These are phyloP conservation scores for Lumbricus terrestris DNA, from an alignment of 2,888 invertebrate genomes.

Conservation along the genomic window DNA sequence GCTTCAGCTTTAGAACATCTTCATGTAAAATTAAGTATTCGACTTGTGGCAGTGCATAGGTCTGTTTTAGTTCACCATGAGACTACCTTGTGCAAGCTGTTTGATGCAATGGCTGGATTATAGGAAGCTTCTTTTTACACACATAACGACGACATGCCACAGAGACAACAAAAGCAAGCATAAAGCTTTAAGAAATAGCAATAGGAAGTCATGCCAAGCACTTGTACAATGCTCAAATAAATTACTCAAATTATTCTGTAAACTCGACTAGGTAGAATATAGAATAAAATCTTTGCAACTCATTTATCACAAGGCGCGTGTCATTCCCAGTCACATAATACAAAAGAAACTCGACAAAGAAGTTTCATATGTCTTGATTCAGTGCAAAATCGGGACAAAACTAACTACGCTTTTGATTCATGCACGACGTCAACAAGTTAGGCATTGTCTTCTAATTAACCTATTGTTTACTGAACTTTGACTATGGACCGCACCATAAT, in stretches of 20 bases:
- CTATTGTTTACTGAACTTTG: background rate
- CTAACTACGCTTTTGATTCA: background rate
- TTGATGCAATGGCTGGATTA: background rate
- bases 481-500: background rate
- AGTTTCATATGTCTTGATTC: background rate
- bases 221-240: background rate
- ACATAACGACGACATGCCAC: background rate
- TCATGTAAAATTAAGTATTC: background rate
- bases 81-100: background rate
- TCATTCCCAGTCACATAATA: background rate
- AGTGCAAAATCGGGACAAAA: background rate
- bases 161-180: background rate
- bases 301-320: background rate
- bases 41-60: background rate
- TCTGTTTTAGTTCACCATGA: too few species aligned
- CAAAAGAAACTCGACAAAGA: background rate
- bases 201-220: background rate
- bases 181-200: background rate
- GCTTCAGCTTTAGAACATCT: background rate
- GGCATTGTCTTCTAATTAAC: background rate
- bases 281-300: background rate
- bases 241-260: background rate
- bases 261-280: background rate
- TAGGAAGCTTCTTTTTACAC: background rate
- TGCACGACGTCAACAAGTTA: background rate